Percentiles rank a stretch among this genome's conserved stretches.
Conservation (phyloP, 2,888 invertebrate genomes). For the Criorhina ranunculi region DNA sequence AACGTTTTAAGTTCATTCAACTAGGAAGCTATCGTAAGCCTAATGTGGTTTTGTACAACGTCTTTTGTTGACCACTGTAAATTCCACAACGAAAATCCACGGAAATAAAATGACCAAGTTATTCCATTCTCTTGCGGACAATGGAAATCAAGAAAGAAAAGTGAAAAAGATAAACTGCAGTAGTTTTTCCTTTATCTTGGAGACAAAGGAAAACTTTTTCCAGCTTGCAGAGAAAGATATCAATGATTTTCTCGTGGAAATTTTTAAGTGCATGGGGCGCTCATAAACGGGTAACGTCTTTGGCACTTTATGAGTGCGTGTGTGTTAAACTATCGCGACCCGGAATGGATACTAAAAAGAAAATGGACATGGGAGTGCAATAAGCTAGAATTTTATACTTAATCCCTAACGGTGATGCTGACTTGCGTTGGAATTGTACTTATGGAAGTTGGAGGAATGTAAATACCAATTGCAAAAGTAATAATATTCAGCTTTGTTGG, state of each 20-base stretch:
- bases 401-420: slow-evolving; percentile 19
- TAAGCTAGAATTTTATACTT: slow-evolving; percentile 10
- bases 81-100: slow-evolving; percentile 9
- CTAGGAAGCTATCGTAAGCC: slow-evolving; percentile 2
- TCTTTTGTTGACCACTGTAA: slow-evolving; percentile 29
- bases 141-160: slow-evolving; percentile 38
- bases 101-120: slow-evolving; percentile 61
- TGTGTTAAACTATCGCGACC: slow-evolving; percentile 32
- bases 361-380: slow-evolving; percentile 12
- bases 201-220: slow-evolving; percentile 59
- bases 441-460: background rate
- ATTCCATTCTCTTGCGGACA: slow-evolving; percentile 22
- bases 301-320: slow-evolving; percentile 11
- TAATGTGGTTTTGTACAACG: background rate
- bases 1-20: slow-evolving; percentile 37
- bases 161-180: slow-evolving; percentile 57
- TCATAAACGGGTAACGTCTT: slow-evolving; percentile 36
- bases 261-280: slow-evolving; percentile 26
- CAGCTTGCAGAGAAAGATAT: slow-evolving; percentile 6
- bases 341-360: slow-evolving; percentile 18
- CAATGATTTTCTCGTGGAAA: slow-evolving; percentile 48
- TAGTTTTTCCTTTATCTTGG: slow-evolving; percentile 10
- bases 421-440: background rate
- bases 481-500: slow-evolving; percentile 9
- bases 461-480: background rate